phyloP scores from a whole-genome alignment of 2,113 vertebrate genomes.

The Antigone vipio region DNA sequence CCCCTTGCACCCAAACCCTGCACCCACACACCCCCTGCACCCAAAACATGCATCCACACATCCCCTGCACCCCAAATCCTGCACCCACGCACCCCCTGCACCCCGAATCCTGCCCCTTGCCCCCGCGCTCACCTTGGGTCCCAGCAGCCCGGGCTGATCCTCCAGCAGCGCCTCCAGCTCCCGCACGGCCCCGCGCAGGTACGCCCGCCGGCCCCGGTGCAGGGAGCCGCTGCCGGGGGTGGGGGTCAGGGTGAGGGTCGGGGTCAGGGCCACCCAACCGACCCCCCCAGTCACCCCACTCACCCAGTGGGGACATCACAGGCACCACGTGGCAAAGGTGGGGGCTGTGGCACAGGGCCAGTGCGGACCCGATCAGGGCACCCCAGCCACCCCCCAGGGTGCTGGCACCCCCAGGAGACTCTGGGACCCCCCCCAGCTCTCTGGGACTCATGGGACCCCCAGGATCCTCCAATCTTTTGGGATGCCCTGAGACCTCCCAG shows the following conservation, averaged over 20 bases:
- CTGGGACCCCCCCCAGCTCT: no score
- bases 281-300: neutral
- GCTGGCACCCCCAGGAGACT: neutral
- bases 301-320: neutral
- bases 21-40: no score
- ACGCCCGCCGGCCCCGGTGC: conserved; percentile 83
- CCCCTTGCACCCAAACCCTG: neutral
- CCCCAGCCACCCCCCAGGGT: no score
- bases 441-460: neutral
- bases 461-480: neutral
- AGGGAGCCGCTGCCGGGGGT: conserved; percentile 76
- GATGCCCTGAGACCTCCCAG: neutral
- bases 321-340: no score
- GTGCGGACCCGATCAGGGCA: rapidly evolving
- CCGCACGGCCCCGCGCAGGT: conserved; percentile 80
- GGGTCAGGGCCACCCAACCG: neutral
- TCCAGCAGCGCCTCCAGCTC: conserved; percentile 83
- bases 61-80: neutral
- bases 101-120: no score
- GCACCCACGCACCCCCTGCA: no score
- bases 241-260: neutral
- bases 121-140: conserved; percentile 81
- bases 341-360: neutral
- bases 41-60: no score
- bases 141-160: conserved; percentile 89